phyloP scores from a whole-genome alignment of 2,797 vertebrate genomes.

The Muraenolepis orangiensis region DNA sequence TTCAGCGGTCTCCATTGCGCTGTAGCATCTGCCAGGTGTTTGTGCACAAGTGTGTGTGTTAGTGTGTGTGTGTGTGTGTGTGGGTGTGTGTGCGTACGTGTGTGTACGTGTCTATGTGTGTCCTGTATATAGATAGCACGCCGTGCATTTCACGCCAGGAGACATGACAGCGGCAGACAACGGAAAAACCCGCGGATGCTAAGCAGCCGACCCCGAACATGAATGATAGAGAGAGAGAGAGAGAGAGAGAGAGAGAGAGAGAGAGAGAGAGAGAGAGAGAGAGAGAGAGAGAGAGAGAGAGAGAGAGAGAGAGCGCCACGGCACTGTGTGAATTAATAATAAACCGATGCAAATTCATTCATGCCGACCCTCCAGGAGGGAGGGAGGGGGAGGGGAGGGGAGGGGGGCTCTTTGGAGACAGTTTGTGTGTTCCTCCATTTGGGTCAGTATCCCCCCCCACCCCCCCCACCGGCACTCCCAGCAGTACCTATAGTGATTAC shows the following conservation, averaged over 20 bases:
- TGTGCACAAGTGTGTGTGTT: background rate
- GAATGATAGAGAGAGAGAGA: conserved; percentile 51
- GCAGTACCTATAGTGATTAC: conserved; percentile 12
- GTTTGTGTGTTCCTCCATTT: background rate
- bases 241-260: too few species aligned
- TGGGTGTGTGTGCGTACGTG: background rate
- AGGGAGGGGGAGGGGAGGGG: conserved; percentile 7
- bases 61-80: background rate
- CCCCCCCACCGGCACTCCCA: conserved; percentile 11
- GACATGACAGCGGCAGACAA: background rate
- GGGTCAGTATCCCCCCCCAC: too few species aligned
- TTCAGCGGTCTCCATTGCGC: conserved; percentile 19
- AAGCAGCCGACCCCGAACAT: conserved; percentile 55
- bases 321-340: conserved; percentile 61
- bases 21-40: conserved; percentile 15
- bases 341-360: conserved; percentile 41
- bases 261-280: too few species aligned
- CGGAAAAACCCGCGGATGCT: conserved; percentile 6
- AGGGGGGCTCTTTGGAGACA: background rate
- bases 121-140: too few species aligned
- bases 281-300: too few species aligned
- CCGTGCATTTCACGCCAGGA: conserved; percentile 3
- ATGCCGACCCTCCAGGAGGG: conserved; percentile 1
- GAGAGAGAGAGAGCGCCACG: too few species aligned
- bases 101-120: background rate